These are phyloP conservation scores for Artibeus jamaicensis DNA, from an alignment of 2,797 vertebrate species.

Conservation along the genomic window DNA sequence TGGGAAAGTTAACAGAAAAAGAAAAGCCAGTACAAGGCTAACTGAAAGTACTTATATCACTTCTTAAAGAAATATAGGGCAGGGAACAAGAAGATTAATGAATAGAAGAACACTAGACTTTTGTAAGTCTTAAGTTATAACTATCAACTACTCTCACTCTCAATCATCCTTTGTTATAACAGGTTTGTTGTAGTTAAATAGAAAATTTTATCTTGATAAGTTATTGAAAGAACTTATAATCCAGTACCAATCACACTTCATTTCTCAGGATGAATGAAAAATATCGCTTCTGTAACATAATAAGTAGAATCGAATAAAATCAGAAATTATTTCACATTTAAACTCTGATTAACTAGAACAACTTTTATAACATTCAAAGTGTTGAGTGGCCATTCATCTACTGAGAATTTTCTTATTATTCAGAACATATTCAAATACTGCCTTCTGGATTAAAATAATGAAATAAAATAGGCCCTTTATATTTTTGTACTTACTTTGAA, in stretches of 20 bases:
- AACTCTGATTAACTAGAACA: constrained; percentile 26
- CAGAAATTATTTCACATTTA: neutral
- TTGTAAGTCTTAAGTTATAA: constrained; percentile 16
- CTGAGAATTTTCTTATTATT: constrained; percentile 6
- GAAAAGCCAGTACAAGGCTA: neutral
- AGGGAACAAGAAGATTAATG: neutral
- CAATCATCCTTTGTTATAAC: neutral
- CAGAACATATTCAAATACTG: neutral
- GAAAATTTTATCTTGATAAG: neutral
- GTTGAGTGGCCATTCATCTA: neutral
- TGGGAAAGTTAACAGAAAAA: neutral
- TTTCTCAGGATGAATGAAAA: constrained; percentile 41
- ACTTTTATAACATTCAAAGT: neutral
- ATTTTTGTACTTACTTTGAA: neutral
- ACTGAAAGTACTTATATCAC: neutral
- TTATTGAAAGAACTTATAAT: neutral
- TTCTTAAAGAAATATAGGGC: constrained; percentile 15
- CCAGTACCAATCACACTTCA: neutral
- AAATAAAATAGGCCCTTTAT: neutral
- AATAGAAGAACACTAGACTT: neutral
- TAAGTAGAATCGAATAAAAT: constrained; percentile 26
- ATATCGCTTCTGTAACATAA: neutral
- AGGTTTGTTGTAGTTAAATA: neutral
- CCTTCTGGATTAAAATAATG: neutral
- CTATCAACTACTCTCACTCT: neutral